Evolutionary conservation across 2,113 vertebrate species (phyloP).

Genomic region (Labeo catla): DNA sequence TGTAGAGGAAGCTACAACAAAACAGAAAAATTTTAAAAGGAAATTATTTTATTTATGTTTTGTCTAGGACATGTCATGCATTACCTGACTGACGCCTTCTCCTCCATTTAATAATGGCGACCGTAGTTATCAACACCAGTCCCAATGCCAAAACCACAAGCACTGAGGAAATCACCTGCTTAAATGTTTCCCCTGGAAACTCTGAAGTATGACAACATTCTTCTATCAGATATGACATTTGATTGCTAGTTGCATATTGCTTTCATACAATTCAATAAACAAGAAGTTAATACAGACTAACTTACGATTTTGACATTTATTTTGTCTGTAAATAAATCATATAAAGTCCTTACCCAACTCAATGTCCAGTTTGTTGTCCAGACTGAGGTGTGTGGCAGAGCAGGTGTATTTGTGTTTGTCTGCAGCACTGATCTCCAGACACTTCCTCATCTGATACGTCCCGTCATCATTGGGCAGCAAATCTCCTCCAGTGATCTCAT

Average conservation of each 20-base stretch:
- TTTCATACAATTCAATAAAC: too few species aligned
- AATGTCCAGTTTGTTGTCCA: slow-evolving; percentile 47
- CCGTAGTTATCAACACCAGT: background rate
- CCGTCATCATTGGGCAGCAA: slow-evolving; percentile 43
- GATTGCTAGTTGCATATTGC: too few species aligned
- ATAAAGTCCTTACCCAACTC: slow-evolving; percentile 10
- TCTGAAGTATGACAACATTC: background rate
- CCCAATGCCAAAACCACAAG: background rate
- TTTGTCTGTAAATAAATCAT: background rate
- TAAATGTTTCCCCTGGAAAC: background rate
- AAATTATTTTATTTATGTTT: too few species aligned
- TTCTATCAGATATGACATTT: background rate
- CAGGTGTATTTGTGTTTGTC: slow-evolving; percentile 50
- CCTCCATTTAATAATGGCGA: background rate
- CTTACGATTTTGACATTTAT: too few species aligned
- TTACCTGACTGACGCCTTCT: background rate
- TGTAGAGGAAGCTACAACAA: background rate
- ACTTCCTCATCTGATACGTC: too few species aligned
- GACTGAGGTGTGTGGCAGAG: slow-evolving; percentile 36
- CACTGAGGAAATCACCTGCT: background rate
- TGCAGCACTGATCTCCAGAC: slow-evolving; percentile 16
- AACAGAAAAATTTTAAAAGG: background rate
- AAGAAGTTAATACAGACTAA: too few species aligned
- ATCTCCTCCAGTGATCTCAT: slow-evolving; percentile 40
- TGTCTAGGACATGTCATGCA: background rate